These are phyloP conservation scores for Heliornis fulica DNA, from an alignment of 2,113 vertebrate genomes.

Conservation along the genomic window DNA sequence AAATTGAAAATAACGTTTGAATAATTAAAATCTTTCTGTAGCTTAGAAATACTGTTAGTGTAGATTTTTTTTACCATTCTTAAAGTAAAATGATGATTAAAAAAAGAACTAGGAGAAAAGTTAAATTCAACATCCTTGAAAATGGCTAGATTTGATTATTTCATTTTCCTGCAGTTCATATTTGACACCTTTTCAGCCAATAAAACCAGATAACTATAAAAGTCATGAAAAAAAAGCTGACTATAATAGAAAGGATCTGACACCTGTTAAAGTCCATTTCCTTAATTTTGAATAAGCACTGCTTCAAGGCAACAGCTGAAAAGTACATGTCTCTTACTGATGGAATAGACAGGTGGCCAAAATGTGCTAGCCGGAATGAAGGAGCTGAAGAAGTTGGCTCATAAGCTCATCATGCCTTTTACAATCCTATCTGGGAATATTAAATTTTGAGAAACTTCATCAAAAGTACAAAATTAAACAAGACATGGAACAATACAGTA, in stretches of 20 bases:
- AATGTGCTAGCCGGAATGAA: neutral
- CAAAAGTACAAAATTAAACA: neutral
- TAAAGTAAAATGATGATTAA: neutral
- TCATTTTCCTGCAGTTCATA: neutral
- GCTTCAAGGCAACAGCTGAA: neutral
- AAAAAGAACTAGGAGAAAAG: neutral
- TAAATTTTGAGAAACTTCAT: neutral
- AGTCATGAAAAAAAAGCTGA: neutral
- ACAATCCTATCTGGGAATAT: neutral
- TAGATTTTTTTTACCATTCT: neutral
- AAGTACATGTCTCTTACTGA: neutral
- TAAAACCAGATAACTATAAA: neutral
- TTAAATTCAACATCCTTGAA: neutral
- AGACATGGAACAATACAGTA: neutral
- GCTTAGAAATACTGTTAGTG: neutral
- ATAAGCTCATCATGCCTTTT: neutral
- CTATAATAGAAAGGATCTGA: neutral
- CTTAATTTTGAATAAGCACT: neutral
- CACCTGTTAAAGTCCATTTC: neutral
- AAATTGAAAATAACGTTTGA: neutral
- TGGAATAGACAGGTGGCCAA: neutral
- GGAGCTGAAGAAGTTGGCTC: neutral
- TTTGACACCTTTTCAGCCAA: neutral
- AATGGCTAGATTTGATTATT: neutral
- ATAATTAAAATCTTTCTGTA: neutral